A percentile compares a stretch with the other conserved stretches of the same genome.
phyloP scores from a whole-genome alignment of 2,888 invertebrate genomes.

The Myopa testacea region DNA sequence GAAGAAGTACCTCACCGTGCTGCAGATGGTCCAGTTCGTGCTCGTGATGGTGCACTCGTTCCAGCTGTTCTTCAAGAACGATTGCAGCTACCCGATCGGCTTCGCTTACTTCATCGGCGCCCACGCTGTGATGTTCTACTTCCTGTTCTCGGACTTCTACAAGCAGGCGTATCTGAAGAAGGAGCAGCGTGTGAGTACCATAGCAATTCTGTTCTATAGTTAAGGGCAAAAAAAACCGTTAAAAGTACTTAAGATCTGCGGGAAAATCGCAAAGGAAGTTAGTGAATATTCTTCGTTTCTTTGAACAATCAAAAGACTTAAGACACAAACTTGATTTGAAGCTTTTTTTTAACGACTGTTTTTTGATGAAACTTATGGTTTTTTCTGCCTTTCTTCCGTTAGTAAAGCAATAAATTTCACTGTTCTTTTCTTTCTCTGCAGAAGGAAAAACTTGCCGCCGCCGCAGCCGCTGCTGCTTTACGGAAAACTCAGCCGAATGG shows the following conservation, averaged over 20 bases:
- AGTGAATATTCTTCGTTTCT: no score
- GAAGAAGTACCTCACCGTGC: conserved; percentile 91
- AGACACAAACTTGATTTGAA: no score
- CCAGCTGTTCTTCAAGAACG: conserved; percentile 83
- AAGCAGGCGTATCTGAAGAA: conserved; percentile 75
- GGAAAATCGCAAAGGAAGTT: not conserved
- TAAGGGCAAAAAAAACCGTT: no score
- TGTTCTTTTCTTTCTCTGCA: conserved; percentile 39
- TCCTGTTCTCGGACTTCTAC: conserved; percentile 94
- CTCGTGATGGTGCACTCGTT: conserved; percentile 89
- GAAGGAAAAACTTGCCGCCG: conserved; percentile 53
- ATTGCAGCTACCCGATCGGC: conserved; percentile 89
- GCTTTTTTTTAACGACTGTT: no score
- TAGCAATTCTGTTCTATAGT: no score
- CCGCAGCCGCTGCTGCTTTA: conserved; percentile 24
- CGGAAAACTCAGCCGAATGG: conserved; percentile 38
- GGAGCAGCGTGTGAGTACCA: conserved; percentile 59
- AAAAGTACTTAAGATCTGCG: no score
- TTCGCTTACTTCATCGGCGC: conserved; percentile 93
- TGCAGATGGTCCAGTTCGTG: conserved; percentile 95
- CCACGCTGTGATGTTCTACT: conserved; percentile 92
- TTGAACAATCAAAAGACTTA: not conserved
- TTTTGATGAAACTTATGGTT: no score
- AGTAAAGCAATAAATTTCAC: not conserved
- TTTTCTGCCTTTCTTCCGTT: no score